Percentiles rank a stretch among this genome's conserved stretches.
These are phyloP conservation scores for Gryon sp. DNA, from an alignment of 1,140 invertebrate species.

Conservation along the genomic window DNA sequence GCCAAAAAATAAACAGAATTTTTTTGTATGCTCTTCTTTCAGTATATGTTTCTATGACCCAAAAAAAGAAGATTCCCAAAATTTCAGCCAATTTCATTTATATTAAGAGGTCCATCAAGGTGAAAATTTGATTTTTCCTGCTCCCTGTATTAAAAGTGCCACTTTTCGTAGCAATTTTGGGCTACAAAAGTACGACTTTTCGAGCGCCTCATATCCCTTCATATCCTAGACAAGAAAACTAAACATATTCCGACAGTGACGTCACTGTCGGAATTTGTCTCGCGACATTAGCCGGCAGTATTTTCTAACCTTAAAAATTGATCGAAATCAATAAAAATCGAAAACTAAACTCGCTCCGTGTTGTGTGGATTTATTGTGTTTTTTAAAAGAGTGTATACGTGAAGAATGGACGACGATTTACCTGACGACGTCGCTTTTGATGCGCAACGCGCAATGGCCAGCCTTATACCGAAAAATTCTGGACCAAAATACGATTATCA, in stretches of 20 bases:
- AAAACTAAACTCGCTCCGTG: not conserved
- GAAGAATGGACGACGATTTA: not conserved
- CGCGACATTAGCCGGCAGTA: too few relatives aligned
- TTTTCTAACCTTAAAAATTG: too few relatives aligned
- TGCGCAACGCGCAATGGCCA: not conserved
- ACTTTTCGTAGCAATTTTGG: not conserved
- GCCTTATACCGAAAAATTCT: not conserved
- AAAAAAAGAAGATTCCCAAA: too few relatives aligned
- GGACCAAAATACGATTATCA: not conserved
- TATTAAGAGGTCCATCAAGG: too few relatives aligned
- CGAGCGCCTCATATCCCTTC: not conserved
- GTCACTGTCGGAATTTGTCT: too few relatives aligned
- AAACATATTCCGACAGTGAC: not conserved
- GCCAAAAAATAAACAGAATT: too few relatives aligned
- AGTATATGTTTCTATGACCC: too few relatives aligned
- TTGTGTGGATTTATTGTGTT: not conserved
- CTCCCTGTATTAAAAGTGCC: not conserved
- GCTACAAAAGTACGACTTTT: not conserved
- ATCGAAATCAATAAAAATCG: not conserved
- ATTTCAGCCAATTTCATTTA: too few relatives aligned
- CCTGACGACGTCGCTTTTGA: not conserved
- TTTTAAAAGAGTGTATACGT: not conserved
- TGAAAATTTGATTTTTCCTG: too few relatives aligned
- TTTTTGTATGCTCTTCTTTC: too few relatives aligned
- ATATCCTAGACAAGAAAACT: not conserved